Conservation (phyloP, 2,888 invertebrate genomes). For the Disparrhopalites patrizii region DNA sequence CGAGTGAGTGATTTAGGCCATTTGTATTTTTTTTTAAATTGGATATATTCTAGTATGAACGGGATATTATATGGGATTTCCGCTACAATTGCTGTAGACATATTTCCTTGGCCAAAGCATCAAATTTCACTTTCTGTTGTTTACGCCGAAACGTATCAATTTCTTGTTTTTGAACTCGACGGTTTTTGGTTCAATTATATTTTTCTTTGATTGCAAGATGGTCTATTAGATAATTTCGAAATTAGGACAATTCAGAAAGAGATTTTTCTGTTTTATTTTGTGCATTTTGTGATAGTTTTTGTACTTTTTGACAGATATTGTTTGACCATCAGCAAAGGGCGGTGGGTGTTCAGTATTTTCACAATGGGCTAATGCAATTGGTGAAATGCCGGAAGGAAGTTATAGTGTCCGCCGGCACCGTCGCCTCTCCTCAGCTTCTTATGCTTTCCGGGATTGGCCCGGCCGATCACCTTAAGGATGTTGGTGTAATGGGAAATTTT, state of each 20-base stretch:
- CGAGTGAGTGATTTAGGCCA: neutral
- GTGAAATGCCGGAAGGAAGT: slow-evolving; percentile 41
- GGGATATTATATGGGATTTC: too few relatives aligned
- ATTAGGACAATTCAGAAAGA: neutral
- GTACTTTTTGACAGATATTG: slow-evolving; percentile 26
- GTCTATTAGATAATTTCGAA: neutral
- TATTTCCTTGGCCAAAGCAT: neutral
- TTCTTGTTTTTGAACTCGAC: too few relatives aligned
- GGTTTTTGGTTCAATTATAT: too few relatives aligned
- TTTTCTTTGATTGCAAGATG: neutral
- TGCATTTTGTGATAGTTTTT: neutral
- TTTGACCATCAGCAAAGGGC: slow-evolving; percentile 39
- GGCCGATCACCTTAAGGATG: slow-evolving; percentile 34
- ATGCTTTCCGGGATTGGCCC: slow-evolving; percentile 45
- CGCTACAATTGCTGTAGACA: neutral
- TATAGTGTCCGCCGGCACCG: slow-evolving; percentile 36
- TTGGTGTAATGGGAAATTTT: slow-evolving; percentile 35
- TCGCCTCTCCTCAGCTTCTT: slow-evolving; percentile 40
- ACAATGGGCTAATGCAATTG: slow-evolving; percentile 28
- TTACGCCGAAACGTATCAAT: too few relatives aligned
- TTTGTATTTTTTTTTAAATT: too few relatives aligned
- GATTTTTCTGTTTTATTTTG: neutral
- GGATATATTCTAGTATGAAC: too few relatives aligned
- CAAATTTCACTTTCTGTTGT: neutral
- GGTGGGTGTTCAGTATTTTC: slow-evolving; percentile 35